Conservation (phyloP, 2,113 vertebrate genomes). For the Phyllostomus hastatus region DNA sequence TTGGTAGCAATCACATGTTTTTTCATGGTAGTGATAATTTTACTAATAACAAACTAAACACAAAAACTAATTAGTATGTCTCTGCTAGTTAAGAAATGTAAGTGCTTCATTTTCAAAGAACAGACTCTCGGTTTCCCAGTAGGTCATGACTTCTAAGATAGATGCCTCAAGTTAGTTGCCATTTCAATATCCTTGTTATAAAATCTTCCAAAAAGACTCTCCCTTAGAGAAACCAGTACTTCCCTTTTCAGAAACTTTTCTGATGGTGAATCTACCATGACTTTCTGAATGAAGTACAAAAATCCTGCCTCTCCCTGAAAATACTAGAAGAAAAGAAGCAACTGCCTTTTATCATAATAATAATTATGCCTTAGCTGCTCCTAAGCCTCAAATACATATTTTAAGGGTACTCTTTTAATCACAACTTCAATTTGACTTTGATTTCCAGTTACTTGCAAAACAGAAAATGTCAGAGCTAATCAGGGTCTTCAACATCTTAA, state of each 20-base stretch:
- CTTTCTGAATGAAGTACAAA: neutral
- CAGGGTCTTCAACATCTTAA: neutral
- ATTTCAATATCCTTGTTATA: neutral
- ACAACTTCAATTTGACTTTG: neutral
- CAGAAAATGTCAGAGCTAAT: neutral
- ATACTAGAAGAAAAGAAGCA: neutral
- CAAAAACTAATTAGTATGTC: neutral
- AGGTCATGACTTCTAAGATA: neutral
- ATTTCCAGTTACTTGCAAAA: conserved; percentile 10
- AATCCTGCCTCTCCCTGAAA: neutral
- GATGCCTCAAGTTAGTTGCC: neutral
- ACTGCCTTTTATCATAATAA: neutral
- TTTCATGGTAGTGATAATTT: neutral
- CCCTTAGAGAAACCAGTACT: neutral
- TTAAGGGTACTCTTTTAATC: neutral
- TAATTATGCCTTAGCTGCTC: neutral
- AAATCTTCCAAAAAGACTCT: neutral
- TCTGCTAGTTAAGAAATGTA: neutral
- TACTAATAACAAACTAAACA: neutral
- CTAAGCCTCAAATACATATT: neutral
- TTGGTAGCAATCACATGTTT: neutral
- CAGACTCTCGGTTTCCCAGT: neutral
- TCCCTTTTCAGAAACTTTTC: neutral
- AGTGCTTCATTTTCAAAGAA: neutral
- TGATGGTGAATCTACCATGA: neutral